Evolutionary conservation across 2,113 vertebrate genomes (phyloP).

Genomic region (Aegithalos caudatus): DNA sequence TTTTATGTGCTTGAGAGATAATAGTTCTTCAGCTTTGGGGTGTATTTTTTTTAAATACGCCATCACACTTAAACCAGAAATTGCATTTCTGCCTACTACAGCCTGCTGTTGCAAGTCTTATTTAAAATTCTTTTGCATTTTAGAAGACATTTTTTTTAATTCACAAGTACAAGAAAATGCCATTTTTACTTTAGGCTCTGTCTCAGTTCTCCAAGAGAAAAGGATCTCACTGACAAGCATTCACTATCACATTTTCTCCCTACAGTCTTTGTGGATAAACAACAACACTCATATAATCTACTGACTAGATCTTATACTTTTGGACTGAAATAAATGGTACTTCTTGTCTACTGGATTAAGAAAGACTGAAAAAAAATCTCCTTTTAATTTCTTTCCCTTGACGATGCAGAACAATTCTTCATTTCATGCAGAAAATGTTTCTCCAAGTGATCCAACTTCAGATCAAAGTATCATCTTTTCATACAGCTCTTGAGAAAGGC

Average conservation of each 20-base stretch:
- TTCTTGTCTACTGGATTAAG: conserved; percentile 29
- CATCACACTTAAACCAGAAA: background rate
- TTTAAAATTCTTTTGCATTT: background rate
- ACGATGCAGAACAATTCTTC: conserved; percentile 10
- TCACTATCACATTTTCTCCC: background rate
- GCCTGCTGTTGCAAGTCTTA: background rate
- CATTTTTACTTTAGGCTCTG: background rate
- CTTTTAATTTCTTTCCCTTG: background rate
- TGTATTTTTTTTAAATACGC: background rate
- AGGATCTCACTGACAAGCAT: background rate
- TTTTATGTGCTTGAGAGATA: background rate
- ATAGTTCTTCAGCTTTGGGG: background rate
- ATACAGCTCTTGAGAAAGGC: background rate
- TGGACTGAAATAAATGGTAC: conserved; percentile 23
- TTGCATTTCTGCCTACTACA: conserved; percentile 3
- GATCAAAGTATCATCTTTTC: conserved; percentile 29
- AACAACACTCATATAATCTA: conserved; percentile 9
- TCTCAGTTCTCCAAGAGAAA: background rate
- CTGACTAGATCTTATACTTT: background rate
- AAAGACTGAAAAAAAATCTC: background rate
- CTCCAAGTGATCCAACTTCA: background rate
- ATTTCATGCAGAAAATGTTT: conserved; percentile 27
- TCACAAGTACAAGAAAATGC: background rate
- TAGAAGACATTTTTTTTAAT: background rate
- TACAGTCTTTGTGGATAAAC: background rate